Evolutionary conservation across 2,888 invertebrate genomes (phyloP).

Genomic region (Perizoma affinitatum): DNA sequence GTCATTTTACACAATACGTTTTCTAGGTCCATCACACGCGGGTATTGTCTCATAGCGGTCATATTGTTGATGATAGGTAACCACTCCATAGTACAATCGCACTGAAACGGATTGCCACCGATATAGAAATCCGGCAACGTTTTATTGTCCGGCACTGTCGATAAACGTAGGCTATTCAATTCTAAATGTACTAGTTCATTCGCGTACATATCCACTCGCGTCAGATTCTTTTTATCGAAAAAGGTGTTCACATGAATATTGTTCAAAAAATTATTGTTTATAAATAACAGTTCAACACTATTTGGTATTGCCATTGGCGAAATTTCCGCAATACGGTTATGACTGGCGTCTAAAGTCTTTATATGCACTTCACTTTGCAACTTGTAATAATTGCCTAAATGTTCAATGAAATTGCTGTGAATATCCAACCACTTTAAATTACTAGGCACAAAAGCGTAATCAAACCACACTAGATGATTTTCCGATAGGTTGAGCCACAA

Average conservation of each 20-base stretch:
- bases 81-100: constrained; percentile 98
- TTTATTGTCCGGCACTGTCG: constrained; percentile 89
- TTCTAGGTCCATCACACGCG: constrained; percentile 94
- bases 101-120: constrained; percentile 96
- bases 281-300: constrained; percentile 93
- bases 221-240: constrained; percentile 92
- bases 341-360: constrained; percentile 94
- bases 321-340: constrained; percentile 93
- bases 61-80: constrained; percentile 94
- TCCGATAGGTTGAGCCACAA: constrained; percentile 95
- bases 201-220: constrained; percentile 95
- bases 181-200: constrained; percentile 93
- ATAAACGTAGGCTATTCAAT: constrained; percentile 90
- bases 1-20: constrained; percentile 95
- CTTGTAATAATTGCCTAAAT: constrained; percentile 94
- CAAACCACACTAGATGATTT: constrained; percentile 96
- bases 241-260: constrained; percentile 93
- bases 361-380: constrained; percentile 91
- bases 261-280: constrained; percentile 94
- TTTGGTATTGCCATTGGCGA: constrained; percentile 94
- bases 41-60: constrained; percentile 92
- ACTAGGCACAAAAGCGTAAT: constrained; percentile 95
- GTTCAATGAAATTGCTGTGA: constrained; percentile 94
- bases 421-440: constrained; percentile 96
- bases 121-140: constrained; percentile 94